These are phyloP conservation scores for Heliocidaris erythrogramma DNA, from an alignment of 35 echinoderm and acorn worm species.

Conservation along the genomic window DNA sequence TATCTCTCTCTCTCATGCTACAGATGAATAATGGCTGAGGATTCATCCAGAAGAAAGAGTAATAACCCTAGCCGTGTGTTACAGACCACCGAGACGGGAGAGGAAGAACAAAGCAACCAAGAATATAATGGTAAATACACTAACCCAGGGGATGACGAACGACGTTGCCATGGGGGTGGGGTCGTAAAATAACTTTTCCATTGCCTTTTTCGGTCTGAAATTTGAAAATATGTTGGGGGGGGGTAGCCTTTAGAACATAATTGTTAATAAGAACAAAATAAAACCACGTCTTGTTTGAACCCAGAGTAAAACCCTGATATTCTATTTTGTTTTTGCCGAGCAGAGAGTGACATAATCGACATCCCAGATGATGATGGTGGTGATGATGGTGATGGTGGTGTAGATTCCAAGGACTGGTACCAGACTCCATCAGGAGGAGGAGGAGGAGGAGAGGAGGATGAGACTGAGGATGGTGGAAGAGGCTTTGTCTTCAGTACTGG, in stretches of 20 bases:
- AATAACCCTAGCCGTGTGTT: conserved; percentile 26
- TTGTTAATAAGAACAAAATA: no score
- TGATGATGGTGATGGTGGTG: neutral
- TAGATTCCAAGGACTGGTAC: neutral
- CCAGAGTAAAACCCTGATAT: no score
- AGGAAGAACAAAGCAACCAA: neutral
- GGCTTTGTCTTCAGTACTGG: neutral
- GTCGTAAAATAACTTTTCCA: no score
- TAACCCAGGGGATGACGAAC: no score
- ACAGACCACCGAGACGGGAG: neutral
- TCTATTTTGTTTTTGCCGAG: neutral
- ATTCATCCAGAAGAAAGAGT: conserved; percentile 31
- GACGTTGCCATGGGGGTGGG: no score
- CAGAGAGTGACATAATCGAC: conserved; percentile 13
- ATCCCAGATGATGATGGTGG: conserved; percentile 21
- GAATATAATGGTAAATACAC: neutral
- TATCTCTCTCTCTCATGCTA: neutral
- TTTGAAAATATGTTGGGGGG: no score
- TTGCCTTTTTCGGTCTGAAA: no score
- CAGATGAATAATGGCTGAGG: neutral
- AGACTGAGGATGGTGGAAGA: neutral
- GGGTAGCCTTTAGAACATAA: no score
- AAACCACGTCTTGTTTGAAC: no score
- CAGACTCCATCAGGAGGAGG: neutral
- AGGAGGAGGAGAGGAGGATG: neutral